Evolutionary conservation across 2,888 invertebrate species (phyloP).

Genomic region (Himalopsyche japonica): DNA sequence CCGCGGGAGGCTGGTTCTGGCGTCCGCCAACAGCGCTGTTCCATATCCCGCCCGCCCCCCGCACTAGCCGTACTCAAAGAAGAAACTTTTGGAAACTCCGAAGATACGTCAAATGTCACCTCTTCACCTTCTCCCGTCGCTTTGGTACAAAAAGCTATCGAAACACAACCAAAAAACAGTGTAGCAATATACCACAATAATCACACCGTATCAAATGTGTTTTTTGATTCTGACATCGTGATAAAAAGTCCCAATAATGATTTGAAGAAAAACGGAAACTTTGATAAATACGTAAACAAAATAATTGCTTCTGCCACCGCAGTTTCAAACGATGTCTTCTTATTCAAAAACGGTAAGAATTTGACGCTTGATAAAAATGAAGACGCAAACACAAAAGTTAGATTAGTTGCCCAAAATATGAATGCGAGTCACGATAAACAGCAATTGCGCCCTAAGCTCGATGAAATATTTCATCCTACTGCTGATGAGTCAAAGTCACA

Average conservation of each 20-base stretch:
- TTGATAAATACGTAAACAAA: not conserved
- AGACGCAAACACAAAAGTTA: not conserved
- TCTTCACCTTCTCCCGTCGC: not conserved
- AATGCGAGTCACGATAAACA: not conserved
- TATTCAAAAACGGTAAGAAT: not conserved
- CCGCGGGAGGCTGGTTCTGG: constrained; percentile 57
- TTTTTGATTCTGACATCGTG: not conserved
- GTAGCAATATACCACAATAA: not conserved
- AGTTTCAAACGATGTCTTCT: not conserved
- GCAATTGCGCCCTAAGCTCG: no score
- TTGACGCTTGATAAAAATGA: not conserved
- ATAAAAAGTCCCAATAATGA: not conserved
- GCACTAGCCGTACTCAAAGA: constrained; percentile 29
- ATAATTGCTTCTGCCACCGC: not conserved
- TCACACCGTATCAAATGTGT: not conserved
- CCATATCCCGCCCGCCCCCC: constrained; percentile 51
- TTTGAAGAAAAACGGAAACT: not conserved
- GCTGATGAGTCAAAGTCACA: not conserved
- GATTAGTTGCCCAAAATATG: not conserved
- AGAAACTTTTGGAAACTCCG: constrained; percentile 20
- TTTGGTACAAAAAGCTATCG: not conserved
- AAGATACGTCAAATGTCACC: not conserved
- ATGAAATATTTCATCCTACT: not conserved
- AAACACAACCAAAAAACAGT: not conserved
- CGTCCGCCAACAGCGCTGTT: constrained; percentile 48